Evolutionary conservation across 2,888 invertebrate species (phyloP).

Genomic region (Dicycla oo): DNA sequence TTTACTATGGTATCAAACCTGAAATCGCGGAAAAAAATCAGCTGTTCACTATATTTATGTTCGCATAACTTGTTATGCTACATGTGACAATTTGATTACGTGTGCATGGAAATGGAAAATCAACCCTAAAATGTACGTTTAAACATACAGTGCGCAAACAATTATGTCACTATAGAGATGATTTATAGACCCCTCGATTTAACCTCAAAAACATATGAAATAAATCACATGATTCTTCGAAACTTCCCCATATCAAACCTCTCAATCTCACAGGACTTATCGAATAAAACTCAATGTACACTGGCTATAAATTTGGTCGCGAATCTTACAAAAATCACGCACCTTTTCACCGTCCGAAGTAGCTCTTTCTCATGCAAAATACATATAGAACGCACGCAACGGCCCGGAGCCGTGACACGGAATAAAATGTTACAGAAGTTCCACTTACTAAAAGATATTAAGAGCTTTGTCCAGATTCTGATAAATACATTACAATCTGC

Average conservation of each 20-base stretch:
- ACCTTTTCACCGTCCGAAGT: constrained; percentile 62
- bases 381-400: constrained; percentile 67
- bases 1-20: too few species aligned
- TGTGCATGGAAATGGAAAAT: background rate
- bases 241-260: constrained; percentile 44
- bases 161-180: constrained; percentile 1
- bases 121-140: background rate
- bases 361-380: constrained; percentile 68
- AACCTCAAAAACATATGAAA: constrained; percentile 29
- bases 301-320: constrained; percentile 60
- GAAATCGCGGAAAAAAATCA: too few species aligned
- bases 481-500: background rate
- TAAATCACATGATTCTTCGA: constrained; percentile 26
- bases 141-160: background rate
- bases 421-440: constrained; percentile 30
- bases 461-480: background rate
- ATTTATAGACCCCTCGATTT: background rate
- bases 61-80: too few species aligned
- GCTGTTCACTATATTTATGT: too few species aligned
- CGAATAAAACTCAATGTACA: constrained; percentile 58
- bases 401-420: constrained; percentile 32
- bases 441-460: background rate
- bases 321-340: constrained; percentile 65
- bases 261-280: constrained; percentile 54
- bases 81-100: background rate